These are phyloP conservation scores for Magallana ariakensis DNA, from an alignment of 1,140 invertebrate species.

Conservation along the genomic window DNA sequence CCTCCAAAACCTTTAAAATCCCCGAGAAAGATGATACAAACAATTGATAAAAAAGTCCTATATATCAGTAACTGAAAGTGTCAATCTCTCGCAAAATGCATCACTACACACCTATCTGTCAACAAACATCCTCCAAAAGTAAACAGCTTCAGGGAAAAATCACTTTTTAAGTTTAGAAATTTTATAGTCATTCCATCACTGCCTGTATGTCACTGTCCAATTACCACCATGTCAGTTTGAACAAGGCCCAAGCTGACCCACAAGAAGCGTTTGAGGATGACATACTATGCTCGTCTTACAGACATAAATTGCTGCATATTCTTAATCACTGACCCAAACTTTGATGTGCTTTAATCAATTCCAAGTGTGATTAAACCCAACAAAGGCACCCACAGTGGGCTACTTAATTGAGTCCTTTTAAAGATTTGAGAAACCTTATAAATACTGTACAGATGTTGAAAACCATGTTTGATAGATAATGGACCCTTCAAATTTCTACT, in stretches of 20 bases:
- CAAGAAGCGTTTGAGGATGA: constrained; percentile 8
- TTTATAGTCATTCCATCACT: constrained; percentile 14
- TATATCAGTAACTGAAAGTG: constrained; percentile 5
- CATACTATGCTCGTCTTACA: not conserved
- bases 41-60: not conserved
- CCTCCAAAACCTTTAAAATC: not conserved
- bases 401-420: constrained; percentile 20
- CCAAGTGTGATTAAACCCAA: constrained; percentile 20
- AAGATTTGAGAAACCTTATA: constrained; percentile 10
- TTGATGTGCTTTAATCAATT: constrained; percentile 38
- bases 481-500: not conserved
- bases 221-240: not conserved
- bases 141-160: constrained; percentile 25
- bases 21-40: not conserved
- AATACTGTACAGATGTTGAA: not conserved
- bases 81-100: not conserved
- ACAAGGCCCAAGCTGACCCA: not conserved
- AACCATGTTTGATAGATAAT: not conserved
- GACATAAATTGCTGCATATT: constrained; percentile 35
- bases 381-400: not conserved
- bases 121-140: constrained; percentile 27
- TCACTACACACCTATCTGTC: constrained; percentile 26
- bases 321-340: constrained; percentile 35
- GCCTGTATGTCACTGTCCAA: constrained; percentile 6
- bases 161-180: not conserved